Conservation (phyloP, 2,797 vertebrate genomes). For the Molossus alvarezi region DNA sequence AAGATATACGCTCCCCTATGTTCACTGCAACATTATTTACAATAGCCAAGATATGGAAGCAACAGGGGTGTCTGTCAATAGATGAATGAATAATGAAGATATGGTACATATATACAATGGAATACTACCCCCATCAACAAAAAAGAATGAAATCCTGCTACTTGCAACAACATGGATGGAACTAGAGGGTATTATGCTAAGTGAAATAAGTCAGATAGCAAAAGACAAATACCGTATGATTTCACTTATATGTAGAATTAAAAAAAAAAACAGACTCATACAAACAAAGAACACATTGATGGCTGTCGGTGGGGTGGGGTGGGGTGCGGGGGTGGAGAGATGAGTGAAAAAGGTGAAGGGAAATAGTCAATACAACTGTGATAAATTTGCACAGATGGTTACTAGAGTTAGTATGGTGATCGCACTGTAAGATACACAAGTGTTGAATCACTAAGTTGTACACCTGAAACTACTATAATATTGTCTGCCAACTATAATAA, state of each 20-base stretch:
- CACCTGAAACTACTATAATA: background rate
- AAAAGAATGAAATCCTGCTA: background rate
- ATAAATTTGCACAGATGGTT: background rate
- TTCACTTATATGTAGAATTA: background rate
- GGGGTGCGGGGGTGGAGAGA: too few relatives aligned
- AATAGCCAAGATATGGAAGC: background rate
- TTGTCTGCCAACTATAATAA: background rate
- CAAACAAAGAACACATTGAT: background rate
- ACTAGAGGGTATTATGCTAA: background rate
- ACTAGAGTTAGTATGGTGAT: background rate
- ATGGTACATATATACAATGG: background rate
- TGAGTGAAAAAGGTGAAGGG: background rate
- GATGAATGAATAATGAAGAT: background rate
- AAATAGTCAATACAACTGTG: background rate
- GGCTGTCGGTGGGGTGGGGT: background rate
- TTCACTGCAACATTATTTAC: background rate
- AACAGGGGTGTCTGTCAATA: background rate
- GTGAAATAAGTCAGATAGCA: background rate
- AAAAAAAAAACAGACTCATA: background rate
- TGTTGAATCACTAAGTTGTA: background rate
- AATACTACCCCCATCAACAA: background rate
- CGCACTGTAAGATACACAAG: background rate
- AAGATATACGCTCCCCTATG: background rate
- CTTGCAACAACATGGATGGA: background rate
- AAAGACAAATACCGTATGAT: background rate